These are phyloP conservation scores for Sycophaga agraensis DNA, from an alignment of 1,140 invertebrate genomes.

Conservation along the genomic window DNA sequence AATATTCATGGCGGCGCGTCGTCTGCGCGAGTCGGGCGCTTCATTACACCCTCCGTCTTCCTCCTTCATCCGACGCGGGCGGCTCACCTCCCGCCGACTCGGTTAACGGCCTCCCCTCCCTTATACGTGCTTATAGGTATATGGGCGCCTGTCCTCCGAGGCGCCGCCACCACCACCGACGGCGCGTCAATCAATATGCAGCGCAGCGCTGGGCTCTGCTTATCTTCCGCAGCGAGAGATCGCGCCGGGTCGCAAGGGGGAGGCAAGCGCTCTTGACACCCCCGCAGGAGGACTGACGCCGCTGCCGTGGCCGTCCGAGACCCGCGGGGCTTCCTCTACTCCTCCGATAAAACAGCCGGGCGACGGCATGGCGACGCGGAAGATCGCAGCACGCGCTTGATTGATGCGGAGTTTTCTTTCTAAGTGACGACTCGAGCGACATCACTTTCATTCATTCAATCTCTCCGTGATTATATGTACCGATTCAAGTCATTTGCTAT, in stretches of 20 bases:
- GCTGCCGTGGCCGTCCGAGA: too few species aligned
- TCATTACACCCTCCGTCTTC: constrained; percentile 52
- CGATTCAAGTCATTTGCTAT: too few species aligned
- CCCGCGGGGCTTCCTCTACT: too few species aligned
- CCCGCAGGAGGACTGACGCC: neutral
- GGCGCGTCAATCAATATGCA: constrained; percentile 57
- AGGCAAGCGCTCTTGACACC: neutral
- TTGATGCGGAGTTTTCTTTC: too few species aligned
- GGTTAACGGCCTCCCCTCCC: constrained; percentile 28
- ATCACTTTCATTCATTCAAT: too few species aligned
- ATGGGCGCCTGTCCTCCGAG: neutral
- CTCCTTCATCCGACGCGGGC: constrained; percentile 31
- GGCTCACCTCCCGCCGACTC: constrained; percentile 25
- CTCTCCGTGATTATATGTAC: too few species aligned
- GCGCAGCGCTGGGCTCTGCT: constrained; percentile 52
- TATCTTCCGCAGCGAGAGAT: constrained; percentile 47
- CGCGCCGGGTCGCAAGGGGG: constrained; percentile 5
- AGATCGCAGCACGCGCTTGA: too few species aligned
- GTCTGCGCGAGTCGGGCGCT: constrained; percentile 43
- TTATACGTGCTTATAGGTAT: neutral
- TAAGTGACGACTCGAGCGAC: too few species aligned
- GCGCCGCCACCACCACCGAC: constrained; percentile 16
- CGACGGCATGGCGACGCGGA: too few species aligned
- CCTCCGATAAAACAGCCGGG: too few species aligned
- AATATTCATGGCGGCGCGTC: constrained; percentile 59